A percentile compares a stretch with the other conserved stretches of the same genome.
phyloP scores from a whole-genome alignment of 2,797 vertebrate genomes.

The Onychomys arenicola region DNA sequence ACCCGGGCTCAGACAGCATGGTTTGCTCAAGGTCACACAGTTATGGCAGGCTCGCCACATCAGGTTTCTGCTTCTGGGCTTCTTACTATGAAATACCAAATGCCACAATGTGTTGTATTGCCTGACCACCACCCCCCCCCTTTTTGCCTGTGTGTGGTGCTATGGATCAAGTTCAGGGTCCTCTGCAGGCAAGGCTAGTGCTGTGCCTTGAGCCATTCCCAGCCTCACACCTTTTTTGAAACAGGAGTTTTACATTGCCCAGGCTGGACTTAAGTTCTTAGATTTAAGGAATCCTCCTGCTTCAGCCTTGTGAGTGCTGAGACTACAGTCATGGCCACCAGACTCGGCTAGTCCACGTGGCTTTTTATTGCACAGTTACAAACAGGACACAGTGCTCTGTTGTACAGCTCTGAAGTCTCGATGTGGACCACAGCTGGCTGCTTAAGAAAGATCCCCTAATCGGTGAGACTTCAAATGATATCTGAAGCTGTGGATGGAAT shows the following conservation, averaged over 20 bases:
- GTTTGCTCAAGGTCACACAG: neutral
- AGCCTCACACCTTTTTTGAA: neutral
- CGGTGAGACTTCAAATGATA: neutral
- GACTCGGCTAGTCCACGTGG: neutral
- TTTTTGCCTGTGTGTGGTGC: neutral
- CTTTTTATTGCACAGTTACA: neutral
- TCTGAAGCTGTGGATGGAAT: neutral
- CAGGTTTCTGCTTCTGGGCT: too few species aligned
- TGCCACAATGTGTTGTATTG: rapidly evolving
- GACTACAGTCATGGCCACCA: too few species aligned
- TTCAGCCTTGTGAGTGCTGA: neutral
- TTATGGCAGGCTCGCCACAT: neutral
- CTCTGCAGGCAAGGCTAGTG: neutral
- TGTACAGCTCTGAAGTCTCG: neutral
- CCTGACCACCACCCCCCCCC: rapidly evolving
- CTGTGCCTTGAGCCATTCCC: neutral
- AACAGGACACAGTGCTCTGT: neutral
- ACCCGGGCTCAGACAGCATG: neutral
- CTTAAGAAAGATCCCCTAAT: neutral
- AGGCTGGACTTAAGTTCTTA: neutral
- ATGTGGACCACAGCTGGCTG: neutral
- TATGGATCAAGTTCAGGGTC: neutral
- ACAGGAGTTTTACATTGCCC: neutral
- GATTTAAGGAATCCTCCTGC: neutral
- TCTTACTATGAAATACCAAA: neutral